These are phyloP conservation scores for Helogale parvula DNA, from an alignment of 2,113 vertebrate genomes.

Conservation along the genomic window DNA sequence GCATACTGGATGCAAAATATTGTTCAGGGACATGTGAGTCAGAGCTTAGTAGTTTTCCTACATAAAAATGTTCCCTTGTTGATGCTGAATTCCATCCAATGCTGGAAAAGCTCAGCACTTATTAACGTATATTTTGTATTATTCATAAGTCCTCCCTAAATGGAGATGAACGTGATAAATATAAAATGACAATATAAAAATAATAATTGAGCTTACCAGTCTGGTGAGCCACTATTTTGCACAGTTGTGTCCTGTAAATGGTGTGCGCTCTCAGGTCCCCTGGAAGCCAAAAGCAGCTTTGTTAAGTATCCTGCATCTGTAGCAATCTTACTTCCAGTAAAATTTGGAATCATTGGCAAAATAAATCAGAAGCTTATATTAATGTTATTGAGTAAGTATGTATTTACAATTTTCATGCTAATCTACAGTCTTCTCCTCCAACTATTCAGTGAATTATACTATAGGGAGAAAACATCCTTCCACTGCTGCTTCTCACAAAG, in stretches of 20 bases:
- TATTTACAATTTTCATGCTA: background rate
- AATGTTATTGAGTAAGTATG: background rate
- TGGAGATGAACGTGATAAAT: background rate
- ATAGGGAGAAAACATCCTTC: background rate
- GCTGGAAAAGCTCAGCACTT: background rate
- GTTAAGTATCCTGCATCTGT: background rate
- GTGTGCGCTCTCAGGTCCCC: background rate
- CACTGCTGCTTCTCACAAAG: background rate
- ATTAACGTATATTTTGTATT: background rate
- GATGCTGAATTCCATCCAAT: background rate
- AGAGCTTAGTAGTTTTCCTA: background rate
- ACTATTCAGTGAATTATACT: background rate
- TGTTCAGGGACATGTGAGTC: background rate
- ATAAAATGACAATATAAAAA: conserved; percentile 30
- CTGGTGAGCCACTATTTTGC: background rate
- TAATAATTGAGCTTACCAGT: conserved; percentile 9
- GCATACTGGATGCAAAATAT: background rate
- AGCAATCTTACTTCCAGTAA: background rate
- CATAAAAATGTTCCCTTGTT: background rate
- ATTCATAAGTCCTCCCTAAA: background rate
- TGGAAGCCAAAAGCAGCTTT: background rate
- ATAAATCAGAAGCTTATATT: background rate
- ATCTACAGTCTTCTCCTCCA: background rate
- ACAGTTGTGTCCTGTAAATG: background rate
- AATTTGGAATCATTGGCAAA: background rate